phyloP scores from a whole-genome alignment of 92 coral and sea anemone species.

The Zoanthus sociatus region DNA sequence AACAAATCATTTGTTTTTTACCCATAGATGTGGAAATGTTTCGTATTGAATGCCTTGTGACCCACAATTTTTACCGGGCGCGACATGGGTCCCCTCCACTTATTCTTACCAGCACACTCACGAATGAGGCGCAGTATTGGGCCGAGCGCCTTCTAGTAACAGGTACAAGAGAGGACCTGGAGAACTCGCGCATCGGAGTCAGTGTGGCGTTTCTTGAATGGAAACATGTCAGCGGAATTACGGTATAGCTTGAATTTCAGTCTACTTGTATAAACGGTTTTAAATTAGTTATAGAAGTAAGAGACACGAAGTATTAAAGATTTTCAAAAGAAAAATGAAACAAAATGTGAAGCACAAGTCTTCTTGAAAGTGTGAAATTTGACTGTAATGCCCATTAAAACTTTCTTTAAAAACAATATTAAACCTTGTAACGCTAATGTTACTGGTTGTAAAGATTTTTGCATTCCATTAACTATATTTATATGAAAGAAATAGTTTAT shows the following conservation, averaged over 20 bases:
- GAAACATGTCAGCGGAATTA: conserved; percentile 77
- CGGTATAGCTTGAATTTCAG: conserved; percentile 51
- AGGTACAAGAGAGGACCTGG: conserved; percentile 83
- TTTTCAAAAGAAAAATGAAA: too few relatives aligned
- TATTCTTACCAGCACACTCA: conserved; percentile 76
- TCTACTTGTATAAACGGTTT: neutral
- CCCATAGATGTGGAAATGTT: conserved; percentile 85
- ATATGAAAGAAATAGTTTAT: too few relatives aligned
- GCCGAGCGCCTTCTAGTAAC: conserved; percentile 96
- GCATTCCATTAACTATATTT: too few relatives aligned
- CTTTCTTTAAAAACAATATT: too few relatives aligned
- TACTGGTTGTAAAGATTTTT: too few relatives aligned
- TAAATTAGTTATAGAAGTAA: neutral
- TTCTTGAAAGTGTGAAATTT: too few relatives aligned
- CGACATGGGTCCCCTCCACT: conserved; percentile 94
- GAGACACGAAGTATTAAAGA: too few relatives aligned
- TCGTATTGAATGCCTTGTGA: conserved; percentile 92
- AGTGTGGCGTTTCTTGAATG: conserved; percentile 78
- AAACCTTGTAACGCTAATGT: too few relatives aligned
- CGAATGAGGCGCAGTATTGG: conserved; percentile 98
- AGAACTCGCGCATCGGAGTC: conserved; percentile 82
- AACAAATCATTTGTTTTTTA: neutral
- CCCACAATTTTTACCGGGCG: conserved; percentile 92
- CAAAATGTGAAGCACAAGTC: too few relatives aligned
- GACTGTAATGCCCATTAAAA: too few relatives aligned